Percentiles rank a stretch among this genome's conserved stretches.
phyloP scores from a whole-genome alignment of 2,888 invertebrate species.

The Lepas anatifera region DNA sequence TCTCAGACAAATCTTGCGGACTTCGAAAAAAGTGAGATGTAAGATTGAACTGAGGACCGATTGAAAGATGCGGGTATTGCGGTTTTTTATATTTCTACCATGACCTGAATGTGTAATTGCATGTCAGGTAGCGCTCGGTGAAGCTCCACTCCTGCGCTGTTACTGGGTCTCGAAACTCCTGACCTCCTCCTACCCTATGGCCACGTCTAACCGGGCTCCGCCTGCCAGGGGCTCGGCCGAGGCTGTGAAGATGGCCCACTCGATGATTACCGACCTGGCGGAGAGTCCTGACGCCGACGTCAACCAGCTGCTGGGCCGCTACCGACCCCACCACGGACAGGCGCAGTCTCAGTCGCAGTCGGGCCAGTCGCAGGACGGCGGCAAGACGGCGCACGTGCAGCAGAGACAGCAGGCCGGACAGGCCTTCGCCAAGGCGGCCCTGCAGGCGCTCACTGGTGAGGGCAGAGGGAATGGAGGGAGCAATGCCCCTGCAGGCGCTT shows the following conservation, averaged over 20 bases:
- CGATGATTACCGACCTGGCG: constrained; percentile 78
- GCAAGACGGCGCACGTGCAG: constrained; percentile 25
- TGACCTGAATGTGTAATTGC: too few species aligned
- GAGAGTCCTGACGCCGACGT: constrained; percentile 92
- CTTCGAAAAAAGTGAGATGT: too few species aligned
- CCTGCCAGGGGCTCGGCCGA: constrained; percentile 67
- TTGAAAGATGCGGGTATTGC: too few species aligned
- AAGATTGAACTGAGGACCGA: too few species aligned
- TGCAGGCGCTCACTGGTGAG: neutral
- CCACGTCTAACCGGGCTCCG: neutral
- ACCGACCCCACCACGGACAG: neutral
- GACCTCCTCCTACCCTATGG: too few species aligned
- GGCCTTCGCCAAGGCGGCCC: constrained; percentile 18
- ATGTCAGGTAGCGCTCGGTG: too few species aligned
- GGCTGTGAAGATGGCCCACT: constrained; percentile 82
- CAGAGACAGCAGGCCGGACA: too few species aligned
- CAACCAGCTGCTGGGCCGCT: constrained; percentile 57
- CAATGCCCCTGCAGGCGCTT: constrained; percentile 19
- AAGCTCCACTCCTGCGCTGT: too few species aligned
- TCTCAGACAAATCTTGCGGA: too few species aligned
- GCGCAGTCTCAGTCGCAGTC: constrained; percentile 15
- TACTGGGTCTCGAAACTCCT: too few species aligned
- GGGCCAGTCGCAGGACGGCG: constrained; percentile 14
- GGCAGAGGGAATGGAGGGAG: neutral
- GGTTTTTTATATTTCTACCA: too few species aligned